These are phyloP conservation scores for Strigops habroptila DNA, from an alignment of 2,113 vertebrate species.

Conservation along the genomic window DNA sequence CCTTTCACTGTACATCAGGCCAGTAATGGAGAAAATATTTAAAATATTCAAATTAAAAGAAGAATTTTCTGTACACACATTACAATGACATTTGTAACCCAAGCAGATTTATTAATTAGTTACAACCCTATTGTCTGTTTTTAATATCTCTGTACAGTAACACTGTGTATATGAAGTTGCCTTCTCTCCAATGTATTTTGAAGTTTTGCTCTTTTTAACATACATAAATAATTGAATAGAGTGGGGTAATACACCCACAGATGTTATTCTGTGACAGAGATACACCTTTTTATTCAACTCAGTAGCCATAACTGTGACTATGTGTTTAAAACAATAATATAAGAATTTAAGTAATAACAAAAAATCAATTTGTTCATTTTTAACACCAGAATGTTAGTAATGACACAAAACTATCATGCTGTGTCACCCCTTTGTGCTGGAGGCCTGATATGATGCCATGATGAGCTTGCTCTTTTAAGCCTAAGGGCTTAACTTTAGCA, in stretches of 20 bases:
- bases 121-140: background rate
- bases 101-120: background rate
- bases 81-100: background rate
- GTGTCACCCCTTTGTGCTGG: background rate
- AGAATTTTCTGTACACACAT: background rate
- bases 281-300: background rate
- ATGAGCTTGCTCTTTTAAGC: constrained; percentile 50
- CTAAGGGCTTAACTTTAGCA: constrained; percentile 55
- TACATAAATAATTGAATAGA: background rate
- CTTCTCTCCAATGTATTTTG: background rate
- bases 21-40: background rate
- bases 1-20: background rate
- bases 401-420: constrained; percentile 40
- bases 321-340: background rate
- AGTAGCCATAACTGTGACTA: background rate
- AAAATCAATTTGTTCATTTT: background rate
- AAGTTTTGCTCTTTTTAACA: background rate
- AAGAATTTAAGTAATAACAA: constrained; percentile 22
- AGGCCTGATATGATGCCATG: constrained; percentile 32
- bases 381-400: constrained; percentile 5
- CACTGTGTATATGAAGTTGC: background rate
- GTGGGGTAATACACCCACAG: background rate
- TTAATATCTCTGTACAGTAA: background rate
- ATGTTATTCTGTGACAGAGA: background rate
- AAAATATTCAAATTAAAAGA: background rate